phyloP scores from a whole-genome alignment of 2,113 vertebrate genomes.

The Emberiza fucata region DNA sequence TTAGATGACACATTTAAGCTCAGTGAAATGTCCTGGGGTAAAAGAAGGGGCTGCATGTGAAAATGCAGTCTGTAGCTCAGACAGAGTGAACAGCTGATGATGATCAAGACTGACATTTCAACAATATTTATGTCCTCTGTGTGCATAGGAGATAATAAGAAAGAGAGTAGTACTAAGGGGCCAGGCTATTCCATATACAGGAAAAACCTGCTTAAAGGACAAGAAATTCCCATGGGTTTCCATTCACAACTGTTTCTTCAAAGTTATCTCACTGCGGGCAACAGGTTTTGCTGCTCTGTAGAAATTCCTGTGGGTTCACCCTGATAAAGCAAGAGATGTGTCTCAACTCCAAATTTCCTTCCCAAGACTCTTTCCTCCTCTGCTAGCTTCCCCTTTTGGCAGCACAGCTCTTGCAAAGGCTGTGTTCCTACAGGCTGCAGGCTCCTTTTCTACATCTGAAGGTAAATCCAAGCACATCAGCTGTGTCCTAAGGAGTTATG shows the following conservation, averaged over 20 bases:
- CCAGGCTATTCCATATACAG: not conserved
- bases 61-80: not conserved
- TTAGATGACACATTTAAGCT: not conserved
- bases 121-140: constrained; percentile 15
- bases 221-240: not conserved
- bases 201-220: constrained; percentile 46
- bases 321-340: not conserved
- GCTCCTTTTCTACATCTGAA: not conserved
- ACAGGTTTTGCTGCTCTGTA: constrained; percentile 11
- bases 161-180: not conserved
- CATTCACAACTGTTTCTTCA: constrained; percentile 11
- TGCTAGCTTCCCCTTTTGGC: rapidly evolving
- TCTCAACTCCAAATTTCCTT: not conserved
- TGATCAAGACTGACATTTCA: constrained; percentile 42
- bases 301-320: constrained; percentile 4
- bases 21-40: not conserved
- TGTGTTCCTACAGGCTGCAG: not conserved
- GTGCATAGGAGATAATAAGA: not conserved
- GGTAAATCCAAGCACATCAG: not conserved
- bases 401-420: not conserved
- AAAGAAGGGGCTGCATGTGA: not conserved
- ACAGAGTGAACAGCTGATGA: not conserved
- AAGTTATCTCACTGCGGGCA: not conserved
- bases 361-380: not conserved
- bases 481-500: not conserved